Conservation (phyloP, 2,888 invertebrate genomes). For the Nephrotoma flavescens region DNA sequence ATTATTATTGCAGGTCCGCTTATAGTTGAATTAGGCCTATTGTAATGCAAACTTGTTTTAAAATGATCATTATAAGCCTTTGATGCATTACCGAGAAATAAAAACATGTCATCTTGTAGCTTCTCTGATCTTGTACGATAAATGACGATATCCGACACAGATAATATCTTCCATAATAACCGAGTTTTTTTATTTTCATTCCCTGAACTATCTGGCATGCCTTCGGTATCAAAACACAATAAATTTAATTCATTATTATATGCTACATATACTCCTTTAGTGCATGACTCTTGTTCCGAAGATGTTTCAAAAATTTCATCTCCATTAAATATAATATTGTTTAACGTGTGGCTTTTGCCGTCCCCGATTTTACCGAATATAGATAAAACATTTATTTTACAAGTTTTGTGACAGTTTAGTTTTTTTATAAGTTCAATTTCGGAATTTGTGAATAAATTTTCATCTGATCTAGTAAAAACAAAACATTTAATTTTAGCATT, state of each 20-base stretch:
- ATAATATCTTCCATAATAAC: conserved; percentile 58
- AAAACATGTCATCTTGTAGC: conserved; percentile 59
- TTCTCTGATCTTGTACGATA: conserved; percentile 62
- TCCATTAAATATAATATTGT: conserved; percentile 53
- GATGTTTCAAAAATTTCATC: conserved; percentile 35
- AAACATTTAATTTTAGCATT: not conserved
- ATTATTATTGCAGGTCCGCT: conserved; percentile 61
- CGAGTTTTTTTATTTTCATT: conserved; percentile 35
- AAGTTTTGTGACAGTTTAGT: not conserved
- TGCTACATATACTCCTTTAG: conserved; percentile 64
- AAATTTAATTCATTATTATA: conserved; percentile 48
- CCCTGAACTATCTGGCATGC: conserved; percentile 43
- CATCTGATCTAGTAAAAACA: not conserved
- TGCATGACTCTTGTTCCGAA: conserved; percentile 47
- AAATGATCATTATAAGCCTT: conserved; percentile 60
- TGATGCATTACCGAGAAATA: conserved; percentile 62
- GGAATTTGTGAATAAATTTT: not conserved
- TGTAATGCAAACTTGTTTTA: conserved; percentile 34
- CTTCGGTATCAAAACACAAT: conserved; percentile 66
- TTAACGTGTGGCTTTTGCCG: conserved; percentile 67
- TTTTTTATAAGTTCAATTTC: not conserved
- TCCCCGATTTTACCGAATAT: conserved; percentile 77
- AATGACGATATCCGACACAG: conserved; percentile 65
- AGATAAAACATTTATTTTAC: conserved; percentile 57
- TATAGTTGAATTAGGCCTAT: conserved; percentile 22